Evolutionary conservation across 2,113 vertebrate genomes (phyloP).

Genomic region (Passer montanus): DNA sequence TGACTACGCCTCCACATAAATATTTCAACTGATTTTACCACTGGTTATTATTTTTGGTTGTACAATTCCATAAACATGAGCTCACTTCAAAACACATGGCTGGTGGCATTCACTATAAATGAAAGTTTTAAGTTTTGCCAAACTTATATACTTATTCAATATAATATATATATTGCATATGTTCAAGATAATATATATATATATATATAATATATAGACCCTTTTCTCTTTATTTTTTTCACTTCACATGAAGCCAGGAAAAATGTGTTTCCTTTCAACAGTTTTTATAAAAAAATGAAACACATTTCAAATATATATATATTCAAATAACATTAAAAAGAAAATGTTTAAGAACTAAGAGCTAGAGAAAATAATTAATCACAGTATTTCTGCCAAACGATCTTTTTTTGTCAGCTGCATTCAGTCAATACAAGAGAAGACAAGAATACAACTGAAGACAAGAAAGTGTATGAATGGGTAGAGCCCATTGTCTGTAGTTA

Average conservation of each 20-base stretch:
- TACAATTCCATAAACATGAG: not conserved
- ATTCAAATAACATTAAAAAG: not conserved
- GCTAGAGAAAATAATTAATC: not conserved
- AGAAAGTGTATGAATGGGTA: not conserved
- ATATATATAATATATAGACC: not conserved
- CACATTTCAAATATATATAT: not conserved
- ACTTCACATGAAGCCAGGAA: not conserved
- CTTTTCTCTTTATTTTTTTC: not conserved
- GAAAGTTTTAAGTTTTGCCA: not conserved
- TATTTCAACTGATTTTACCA: not conserved
- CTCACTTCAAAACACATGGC: not conserved
- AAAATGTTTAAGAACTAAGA: not conserved
- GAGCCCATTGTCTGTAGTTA: not conserved
- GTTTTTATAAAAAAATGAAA: not conserved
- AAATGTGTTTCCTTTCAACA: not conserved
- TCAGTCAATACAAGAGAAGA: not conserved
- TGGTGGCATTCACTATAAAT: not conserved
- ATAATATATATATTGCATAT: not conserved
- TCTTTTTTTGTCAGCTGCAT: not conserved
- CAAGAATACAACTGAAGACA: not conserved
- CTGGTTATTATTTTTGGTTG: not conserved
- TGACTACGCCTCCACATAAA: not conserved
- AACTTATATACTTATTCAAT: not conserved
- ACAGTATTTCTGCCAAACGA: not conserved
- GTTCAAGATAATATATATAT: not conserved